Evolutionary conservation across 1,140 invertebrate species (phyloP), one percentile per base, ranked within the genome.

Genomic region (Idris sp.): DNA sequence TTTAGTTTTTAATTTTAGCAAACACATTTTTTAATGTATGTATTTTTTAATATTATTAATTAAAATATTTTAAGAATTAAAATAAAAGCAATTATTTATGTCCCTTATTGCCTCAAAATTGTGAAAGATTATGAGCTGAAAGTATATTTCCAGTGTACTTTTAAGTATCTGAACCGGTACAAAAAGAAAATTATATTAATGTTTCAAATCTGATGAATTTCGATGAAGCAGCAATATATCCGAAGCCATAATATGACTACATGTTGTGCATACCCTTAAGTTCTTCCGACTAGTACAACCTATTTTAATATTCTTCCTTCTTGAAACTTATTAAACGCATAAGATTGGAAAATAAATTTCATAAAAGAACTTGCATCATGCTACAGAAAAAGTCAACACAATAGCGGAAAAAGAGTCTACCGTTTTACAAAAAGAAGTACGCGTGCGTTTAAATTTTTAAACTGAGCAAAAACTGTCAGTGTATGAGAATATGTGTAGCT

Each of bases 211-310:
- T 81, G 78, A 78, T 61, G 58, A 72, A 82, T 83, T 82, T 76
- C 77, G 79, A 85, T 84, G 81, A 84, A 83, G 81, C 80, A 83
- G 81, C 81, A 84, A 84, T 86, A 83, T 82, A 79, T 61, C 53
- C 51, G 85, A 86, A 86, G 84, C 85, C 85, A 80, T 85, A 86
- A 83, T 79, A 84, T 76, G 77, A 78, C 79, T 80, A 76, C 80
- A 79, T 79, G 81, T 78, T 81, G 76, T 81, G 79, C 80, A 83
- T 82, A 84, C 81, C 79, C 80, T 84, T 81, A 83, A 84, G 80
- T 82, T 75, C 78, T 81, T 74, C 76, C 72, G 72, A 79, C 77
- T 72, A 77, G 64, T 62, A 75, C 59, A 74, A 77, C 75, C 75
- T 74, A 69, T 77, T 74, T 68, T 76, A 72, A 77, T 68, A 67